Base-by-base conservation (phyloP, 2,888 invertebrate species). In the Calameuta pallipes region DNA sequence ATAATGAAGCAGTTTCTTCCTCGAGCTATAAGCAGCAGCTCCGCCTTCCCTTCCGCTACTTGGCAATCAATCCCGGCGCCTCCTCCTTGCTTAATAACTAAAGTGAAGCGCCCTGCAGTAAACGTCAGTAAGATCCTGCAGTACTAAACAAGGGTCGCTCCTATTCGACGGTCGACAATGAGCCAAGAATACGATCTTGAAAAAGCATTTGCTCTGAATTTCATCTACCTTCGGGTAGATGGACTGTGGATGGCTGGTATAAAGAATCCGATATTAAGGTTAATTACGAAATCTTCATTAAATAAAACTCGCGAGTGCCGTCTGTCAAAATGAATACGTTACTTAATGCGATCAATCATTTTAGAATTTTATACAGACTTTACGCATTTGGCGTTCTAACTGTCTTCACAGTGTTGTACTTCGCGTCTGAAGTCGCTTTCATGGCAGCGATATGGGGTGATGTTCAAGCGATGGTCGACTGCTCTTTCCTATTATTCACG, bases 381-480 rank as follows among this genome's bases (percentile, higher is more conserved):
- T 41, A 41, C 41, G 15, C 41, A 0, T 41, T 41, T 41, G 41
- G 41, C 15, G 41, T 41, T 15, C 41, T 41, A 41, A 15, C 41
- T 15, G 41, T 37, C n/a, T 15, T 78, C 70, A 37, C 78, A 12
- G 12, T 75, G 33, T 2, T 37, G 9, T 78, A 75, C 41, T 78
- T 70, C 41, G 30, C 30, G 15, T 41, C 75, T 36, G 93, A 94
- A 89, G 85, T 92, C 0, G 90, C 93, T 4, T 93, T 93, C 83
- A 83, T 94, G 75, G 90, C 89, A 77, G 83, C 91, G 41, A 92
- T 93, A 15, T 92, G 93, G 36, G 87, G 85, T 12, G 83, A 90
- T 80, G 79, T 90, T 69, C 85, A 86, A 76, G 82, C 86, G 77
- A 81, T 89, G 79, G 85, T 84, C 11, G 85, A 85, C 33, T 86